Evolutionary conservation across 1,140 invertebrate species (phyloP), one percentile per base, ranked within the genome.

Genomic region (Drosophila truncata): DNA sequence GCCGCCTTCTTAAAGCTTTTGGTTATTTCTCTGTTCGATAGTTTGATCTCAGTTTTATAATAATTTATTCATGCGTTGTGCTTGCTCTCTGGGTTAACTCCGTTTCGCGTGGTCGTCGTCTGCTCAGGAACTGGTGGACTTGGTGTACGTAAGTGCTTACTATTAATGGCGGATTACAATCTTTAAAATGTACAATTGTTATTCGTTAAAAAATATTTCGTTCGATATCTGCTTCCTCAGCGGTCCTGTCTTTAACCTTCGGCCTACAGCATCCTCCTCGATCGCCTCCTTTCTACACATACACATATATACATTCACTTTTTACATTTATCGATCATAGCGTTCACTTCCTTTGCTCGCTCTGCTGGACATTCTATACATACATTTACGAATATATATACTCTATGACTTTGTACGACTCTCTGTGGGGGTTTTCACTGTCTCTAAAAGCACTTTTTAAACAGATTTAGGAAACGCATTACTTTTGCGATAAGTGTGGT

Each of bases 361-460:
- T 37, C 39, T 62, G 37, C 23, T 58, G 52, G 69, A 41, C 69
- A 59, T 41, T 70, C 66, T 72, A 59, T 71, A 71, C 49, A 69
- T 57, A 25, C 62, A 37, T 63, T 37, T 74, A 58, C 39, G 41
- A 29, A 41, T 66, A 39, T 76, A 72, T 47, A 74, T 50, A 61
- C 31, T 60, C 63, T 78, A 46, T 78, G 29, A 47, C 47, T 78
- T 78, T 78, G 73, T 78, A 78, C 74, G 74, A 78, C 50, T 49
- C 47, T 78, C 63, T 77, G 62, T 77, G 63, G 73, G 73, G 61
- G 23, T 54, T 52, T 64, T 58, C 69, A 64, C 58, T 41, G 69
- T 79, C 42, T 86, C 69, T 86, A 92, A 80, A 92, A 92, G 78
- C 91, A 92, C 67, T 92, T 92, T 80, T 91, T 92, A 62, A 92